These are phyloP conservation scores for Coregonus suidteri DNA, from an alignment of 2,797 vertebrate species.

Conservation along the genomic window DNA sequence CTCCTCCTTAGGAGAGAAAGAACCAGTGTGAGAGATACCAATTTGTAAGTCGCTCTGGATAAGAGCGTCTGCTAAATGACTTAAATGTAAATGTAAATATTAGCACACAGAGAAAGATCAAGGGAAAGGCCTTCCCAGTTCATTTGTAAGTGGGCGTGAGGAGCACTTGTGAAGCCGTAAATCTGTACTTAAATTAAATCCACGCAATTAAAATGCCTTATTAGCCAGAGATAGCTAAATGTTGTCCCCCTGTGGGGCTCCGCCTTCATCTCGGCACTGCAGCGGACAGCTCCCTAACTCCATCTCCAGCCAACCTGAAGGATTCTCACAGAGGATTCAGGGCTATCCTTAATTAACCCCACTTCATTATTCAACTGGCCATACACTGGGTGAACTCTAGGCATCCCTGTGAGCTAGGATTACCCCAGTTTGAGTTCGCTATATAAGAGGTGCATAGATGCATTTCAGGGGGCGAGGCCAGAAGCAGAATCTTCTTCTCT, in stretches of 20 bases:
- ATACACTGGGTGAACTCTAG: constrained; percentile 67
- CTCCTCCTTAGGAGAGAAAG: constrained; percentile 27
- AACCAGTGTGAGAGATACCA: constrained; percentile 23
- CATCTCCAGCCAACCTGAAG: constrained; percentile 44
- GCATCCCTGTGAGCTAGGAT: constrained; percentile 72
- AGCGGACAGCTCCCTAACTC: neutral
- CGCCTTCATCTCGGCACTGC: constrained; percentile 45
- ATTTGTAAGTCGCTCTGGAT: too few species aligned
- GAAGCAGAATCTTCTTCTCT: constrained; percentile 50
- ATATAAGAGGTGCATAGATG: constrained; percentile 65
- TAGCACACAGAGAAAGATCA: constrained; percentile 30
- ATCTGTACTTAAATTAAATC: constrained; percentile 52
- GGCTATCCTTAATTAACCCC: constrained; percentile 67
- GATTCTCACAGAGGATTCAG: constrained; percentile 54
- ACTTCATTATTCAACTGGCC: constrained; percentile 66
- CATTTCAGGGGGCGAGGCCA: constrained; percentile 50
- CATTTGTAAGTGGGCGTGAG: constrained; percentile 47
- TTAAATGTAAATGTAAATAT: neutral
- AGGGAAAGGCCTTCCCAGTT: constrained; percentile 33
- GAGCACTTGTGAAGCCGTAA: constrained; percentile 48
- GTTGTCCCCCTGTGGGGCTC: constrained; percentile 41
- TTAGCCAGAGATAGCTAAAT: constrained; percentile 53
- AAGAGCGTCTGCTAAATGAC: too few species aligned
- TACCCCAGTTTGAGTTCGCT: constrained; percentile 68
- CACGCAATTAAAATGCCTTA: constrained; percentile 56